phyloP scores from a whole-genome alignment of 2,113 vertebrate species.

The Scalopus aquaticus region DNA sequence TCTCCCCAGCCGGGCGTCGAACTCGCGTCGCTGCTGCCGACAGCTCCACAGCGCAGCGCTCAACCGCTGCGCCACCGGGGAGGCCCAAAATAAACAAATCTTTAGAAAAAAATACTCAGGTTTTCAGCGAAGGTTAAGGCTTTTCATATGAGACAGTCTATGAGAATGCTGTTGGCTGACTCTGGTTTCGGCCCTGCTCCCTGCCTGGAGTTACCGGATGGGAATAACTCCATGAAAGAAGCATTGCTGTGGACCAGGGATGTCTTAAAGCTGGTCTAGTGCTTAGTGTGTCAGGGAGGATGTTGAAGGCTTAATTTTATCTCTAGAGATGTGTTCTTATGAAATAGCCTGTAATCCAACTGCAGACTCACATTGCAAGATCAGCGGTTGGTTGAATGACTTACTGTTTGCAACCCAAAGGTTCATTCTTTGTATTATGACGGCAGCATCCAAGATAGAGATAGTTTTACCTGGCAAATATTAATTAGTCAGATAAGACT shows the following conservation, averaged over 20 bases:
- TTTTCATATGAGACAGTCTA: not conserved
- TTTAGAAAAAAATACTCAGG: not conserved
- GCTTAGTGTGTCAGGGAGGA: not conserved
- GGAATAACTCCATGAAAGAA: constrained; percentile 24
- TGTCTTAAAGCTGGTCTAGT: not conserved
- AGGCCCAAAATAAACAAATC: too few relatives aligned
- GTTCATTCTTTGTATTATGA: not conserved
- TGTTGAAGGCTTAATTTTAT: constrained; percentile 31
- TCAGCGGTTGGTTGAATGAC: not conserved
- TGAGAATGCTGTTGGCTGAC: not conserved
- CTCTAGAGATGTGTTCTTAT: not conserved
- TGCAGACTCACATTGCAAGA: not conserved
- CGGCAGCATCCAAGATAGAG: not conserved
- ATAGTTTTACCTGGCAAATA: not conserved
- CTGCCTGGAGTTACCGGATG: not conserved
- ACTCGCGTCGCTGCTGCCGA: too few relatives aligned
- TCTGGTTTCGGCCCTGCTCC: not conserved
- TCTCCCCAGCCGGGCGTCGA: too few relatives aligned
- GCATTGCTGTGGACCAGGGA: not conserved
- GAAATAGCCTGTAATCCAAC: not conserved
- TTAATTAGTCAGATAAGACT: not conserved
- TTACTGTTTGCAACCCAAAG: not conserved
- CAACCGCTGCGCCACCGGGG: too few relatives aligned
- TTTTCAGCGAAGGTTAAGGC: not conserved
- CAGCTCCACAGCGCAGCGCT: too few relatives aligned